These are phyloP conservation scores for Littorina saxatilis DNA, from an alignment of 1,140 invertebrate genomes.

Conservation along the genomic window DNA sequence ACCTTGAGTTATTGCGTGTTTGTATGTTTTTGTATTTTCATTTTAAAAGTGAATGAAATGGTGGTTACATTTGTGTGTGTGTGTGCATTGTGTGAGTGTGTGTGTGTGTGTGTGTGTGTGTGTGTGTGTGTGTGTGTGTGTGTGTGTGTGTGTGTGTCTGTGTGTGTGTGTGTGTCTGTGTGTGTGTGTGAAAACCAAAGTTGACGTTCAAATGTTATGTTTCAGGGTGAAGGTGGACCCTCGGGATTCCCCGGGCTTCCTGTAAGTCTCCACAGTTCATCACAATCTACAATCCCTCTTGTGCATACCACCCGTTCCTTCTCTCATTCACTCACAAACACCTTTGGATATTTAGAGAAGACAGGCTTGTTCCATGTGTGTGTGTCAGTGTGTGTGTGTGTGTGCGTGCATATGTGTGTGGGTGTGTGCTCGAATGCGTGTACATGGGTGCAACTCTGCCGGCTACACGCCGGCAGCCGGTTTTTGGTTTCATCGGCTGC, in stretches of 20 bases:
- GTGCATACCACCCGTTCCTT: not conserved
- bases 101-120: slow-evolving; percentile 9
- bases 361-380: not conserved
- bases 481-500: no score
- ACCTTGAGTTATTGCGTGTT: no score
- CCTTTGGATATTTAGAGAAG: not conserved
- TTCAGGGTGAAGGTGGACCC: slow-evolving; percentile 58
- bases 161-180: slow-evolving; percentile 23
- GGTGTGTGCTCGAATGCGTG: not conserved
- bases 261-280: slow-evolving; percentile 45
- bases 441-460: no score
- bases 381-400: not conserved
- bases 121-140: slow-evolving; percentile 9
- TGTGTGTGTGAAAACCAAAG: slow-evolving; percentile 26
- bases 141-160: slow-evolving; percentile 17
- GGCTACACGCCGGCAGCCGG: no score
- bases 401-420: not conserved
- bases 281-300: no score
- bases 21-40: no score
- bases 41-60: no score
- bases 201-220: no score
- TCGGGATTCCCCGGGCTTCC: slow-evolving; percentile 56
- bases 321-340: not conserved
- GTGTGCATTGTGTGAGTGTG: no score
- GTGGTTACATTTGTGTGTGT: not conserved